phyloP scores from a whole-genome alignment of 2,888 invertebrate species.

The Agelastica alni region DNA sequence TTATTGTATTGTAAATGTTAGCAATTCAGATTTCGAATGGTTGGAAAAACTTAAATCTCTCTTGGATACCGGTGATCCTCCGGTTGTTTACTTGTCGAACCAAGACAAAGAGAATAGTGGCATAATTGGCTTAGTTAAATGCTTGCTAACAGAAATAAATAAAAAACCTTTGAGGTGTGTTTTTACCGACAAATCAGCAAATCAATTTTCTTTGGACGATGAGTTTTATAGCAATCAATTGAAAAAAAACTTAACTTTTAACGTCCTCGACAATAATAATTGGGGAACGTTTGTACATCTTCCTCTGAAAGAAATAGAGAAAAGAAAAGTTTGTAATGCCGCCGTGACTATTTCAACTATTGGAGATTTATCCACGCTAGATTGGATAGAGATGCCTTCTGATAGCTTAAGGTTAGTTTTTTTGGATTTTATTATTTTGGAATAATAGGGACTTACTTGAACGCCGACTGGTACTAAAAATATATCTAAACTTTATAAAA shows the following conservation, averaged over 20 bases:
- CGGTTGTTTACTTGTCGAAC: slow-evolving; percentile 32
- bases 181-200: slow-evolving; percentile 32
- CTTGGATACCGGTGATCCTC: slow-evolving; percentile 5
- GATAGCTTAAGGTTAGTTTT: slow-evolving; percentile 27
- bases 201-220: slow-evolving; percentile 34
- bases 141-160: slow-evolving; percentile 31
- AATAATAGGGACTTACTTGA: too few species aligned
- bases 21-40: slow-evolving; percentile 34
- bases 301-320: slow-evolving; percentile 24
- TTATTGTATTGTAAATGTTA: slow-evolving; percentile 22
- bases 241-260: slow-evolving; percentile 38
- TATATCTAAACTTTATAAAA: too few species aligned
- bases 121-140: slow-evolving; percentile 40
- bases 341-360: slow-evolving; percentile 21
- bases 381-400: slow-evolving; percentile 72
- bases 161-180: slow-evolving; percentile 31
- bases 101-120: slow-evolving; percentile 34
- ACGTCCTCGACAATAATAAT: slow-evolving; percentile 35
- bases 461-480: too few species aligned
- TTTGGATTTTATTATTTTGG: too few species aligned
- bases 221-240: slow-evolving; percentile 38
- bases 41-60: slow-evolving; percentile 47
- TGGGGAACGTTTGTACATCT: slow-evolving; percentile 44
- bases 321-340: slow-evolving; percentile 58
- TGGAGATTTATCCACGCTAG: slow-evolving; percentile 82